phyloP scores from a whole-genome alignment of 1,140 invertebrate species.

The Harlomillsia oculata region DNA sequence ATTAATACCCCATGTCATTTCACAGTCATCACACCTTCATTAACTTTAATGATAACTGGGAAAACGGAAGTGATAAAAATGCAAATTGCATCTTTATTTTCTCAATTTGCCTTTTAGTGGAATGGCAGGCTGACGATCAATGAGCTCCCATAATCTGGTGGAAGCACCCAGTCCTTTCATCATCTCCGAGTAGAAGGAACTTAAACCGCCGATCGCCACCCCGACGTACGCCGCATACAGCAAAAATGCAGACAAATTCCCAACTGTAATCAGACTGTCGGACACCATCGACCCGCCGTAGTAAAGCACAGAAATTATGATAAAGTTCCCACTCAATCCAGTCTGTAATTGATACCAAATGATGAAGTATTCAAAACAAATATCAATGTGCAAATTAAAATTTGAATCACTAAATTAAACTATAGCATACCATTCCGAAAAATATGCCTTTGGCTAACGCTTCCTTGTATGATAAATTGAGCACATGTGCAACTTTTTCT shows the following conservation, averaged over 20 bases:
- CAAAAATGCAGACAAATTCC: constrained; percentile 80
- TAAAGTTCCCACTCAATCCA: constrained; percentile 82
- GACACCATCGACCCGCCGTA: constrained; percentile 84
- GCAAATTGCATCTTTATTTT: too few species aligned
- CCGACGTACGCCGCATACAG: constrained; percentile 88
- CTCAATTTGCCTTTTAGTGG: constrained; percentile 50
- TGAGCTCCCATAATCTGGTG: constrained; percentile 74
- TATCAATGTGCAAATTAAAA: background rate
- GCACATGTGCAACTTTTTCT: constrained; percentile 58
- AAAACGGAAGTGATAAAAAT: too few species aligned
- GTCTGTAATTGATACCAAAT: constrained; percentile 53
- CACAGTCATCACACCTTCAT: background rate
- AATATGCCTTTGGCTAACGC: constrained; percentile 76
- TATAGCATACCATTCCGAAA: constrained; percentile 67
- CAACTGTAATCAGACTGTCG: constrained; percentile 69
- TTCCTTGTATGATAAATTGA: constrained; percentile 75
- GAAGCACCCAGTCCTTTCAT: constrained; percentile 89
- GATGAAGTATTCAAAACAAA: background rate
- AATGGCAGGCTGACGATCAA: constrained; percentile 69
- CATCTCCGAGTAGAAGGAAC: constrained; percentile 83
- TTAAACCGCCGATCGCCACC: constrained; percentile 60
- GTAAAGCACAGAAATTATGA: constrained; percentile 85
- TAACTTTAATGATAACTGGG: background rate
- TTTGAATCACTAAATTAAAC: constrained; percentile 19
- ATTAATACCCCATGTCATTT: constrained; percentile 36